Evolutionary conservation across 2,888 invertebrate genomes (phyloP).

Genomic region (Cantharis rustica): DNA sequence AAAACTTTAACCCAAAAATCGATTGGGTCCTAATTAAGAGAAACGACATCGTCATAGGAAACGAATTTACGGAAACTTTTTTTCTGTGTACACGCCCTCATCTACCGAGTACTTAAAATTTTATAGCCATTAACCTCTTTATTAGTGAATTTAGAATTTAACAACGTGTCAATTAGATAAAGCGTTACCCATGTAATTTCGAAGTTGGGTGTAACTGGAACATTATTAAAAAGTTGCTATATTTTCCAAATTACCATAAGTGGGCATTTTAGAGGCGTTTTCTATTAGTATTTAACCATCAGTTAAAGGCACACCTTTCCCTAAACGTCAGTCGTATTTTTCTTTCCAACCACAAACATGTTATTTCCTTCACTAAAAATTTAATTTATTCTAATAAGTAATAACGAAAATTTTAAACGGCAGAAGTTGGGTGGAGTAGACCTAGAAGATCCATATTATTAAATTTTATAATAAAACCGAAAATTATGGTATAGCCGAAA

Average conservation of each 20-base stretch:
- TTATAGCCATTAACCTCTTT: background rate
- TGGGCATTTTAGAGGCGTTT: conserved; percentile 26
- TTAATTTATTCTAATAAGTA: conserved; percentile 25
- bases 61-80: background rate
- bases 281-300: conserved; percentile 32
- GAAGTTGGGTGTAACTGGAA: background rate
- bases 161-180: background rate
- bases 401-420: conserved; percentile 10
- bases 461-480: conserved; percentile 12
- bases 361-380: conserved; percentile 34
- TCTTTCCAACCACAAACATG: conserved; percentile 24
- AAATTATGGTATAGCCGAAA: background rate
- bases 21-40: background rate
- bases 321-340: conserved; percentile 25
- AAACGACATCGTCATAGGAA: background rate
- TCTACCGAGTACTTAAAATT: background rate
- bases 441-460: conserved; percentile 8
- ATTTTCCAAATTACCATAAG: conserved; percentile 16
- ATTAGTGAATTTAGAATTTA: background rate
- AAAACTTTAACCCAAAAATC: background rate
- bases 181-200: background rate
- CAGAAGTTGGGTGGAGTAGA: conserved; percentile 10
- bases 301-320: conserved; percentile 30
- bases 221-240: background rate
- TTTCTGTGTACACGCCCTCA: background rate